Evolutionary conservation across 2,888 invertebrate genomes (phyloP).

Genomic region (Troides oblongomaculatus): DNA sequence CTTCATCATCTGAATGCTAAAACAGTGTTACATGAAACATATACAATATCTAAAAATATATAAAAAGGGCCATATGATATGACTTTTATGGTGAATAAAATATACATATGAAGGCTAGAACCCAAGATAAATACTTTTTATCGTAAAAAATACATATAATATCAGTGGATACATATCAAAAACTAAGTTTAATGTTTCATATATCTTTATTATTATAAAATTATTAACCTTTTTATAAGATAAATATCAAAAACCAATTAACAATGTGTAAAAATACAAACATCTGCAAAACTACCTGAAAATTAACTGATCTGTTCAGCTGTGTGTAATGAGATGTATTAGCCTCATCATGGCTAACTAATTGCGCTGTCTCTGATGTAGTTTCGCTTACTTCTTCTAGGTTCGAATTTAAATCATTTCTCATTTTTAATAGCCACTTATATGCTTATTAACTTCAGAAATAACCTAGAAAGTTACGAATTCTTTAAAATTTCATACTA

Average conservation of each 20-base stretch:
- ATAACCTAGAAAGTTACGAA: conserved; percentile 10
- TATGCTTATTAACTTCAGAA: conserved; percentile 23
- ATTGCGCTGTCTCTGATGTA: conserved; percentile 65
- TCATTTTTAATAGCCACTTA: conserved; percentile 44
- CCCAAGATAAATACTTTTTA: background rate
- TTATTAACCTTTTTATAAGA: background rate
- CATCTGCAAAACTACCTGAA: conserved; percentile 48
- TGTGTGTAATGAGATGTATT: conserved; percentile 62
- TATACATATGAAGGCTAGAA: background rate
- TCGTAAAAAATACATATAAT: background rate
- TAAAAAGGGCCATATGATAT: background rate
- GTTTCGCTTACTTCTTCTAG: conserved; percentile 54
- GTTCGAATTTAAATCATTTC: conserved; percentile 45
- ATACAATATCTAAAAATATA: background rate
- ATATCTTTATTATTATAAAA: background rate
- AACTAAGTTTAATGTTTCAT: too few relatives aligned
- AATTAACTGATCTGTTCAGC: conserved; percentile 54
- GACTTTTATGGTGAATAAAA: background rate
- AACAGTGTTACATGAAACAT: conserved; percentile 15
- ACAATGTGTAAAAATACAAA: background rate
- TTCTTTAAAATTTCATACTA: conserved; percentile 6
- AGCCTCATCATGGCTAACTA: conserved; percentile 63
- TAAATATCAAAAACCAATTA: too few relatives aligned
- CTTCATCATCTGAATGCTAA: conserved; percentile 59
- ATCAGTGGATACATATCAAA: too few relatives aligned